Evolutionary conservation across 2,113 vertebrate genomes (phyloP).

Genomic region (Rhinichthys klamathensis): DNA sequence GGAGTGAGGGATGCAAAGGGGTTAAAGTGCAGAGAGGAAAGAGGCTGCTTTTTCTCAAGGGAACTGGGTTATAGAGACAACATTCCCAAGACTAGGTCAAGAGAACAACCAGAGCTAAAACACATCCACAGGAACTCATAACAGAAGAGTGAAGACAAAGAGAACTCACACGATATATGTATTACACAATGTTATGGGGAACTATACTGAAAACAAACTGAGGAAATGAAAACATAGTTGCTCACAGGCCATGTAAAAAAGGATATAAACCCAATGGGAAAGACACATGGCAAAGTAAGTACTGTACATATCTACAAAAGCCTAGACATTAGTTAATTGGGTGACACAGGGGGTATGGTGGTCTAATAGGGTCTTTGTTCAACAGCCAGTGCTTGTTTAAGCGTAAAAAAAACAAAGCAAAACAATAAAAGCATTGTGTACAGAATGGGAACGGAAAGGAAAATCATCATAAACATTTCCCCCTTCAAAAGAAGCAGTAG

Average conservation of each 20-base stretch:
- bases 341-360: conserved; percentile 37
- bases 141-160: conserved; percentile 38
- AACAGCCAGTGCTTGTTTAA: conserved; percentile 62
- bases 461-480: conserved; percentile 65
- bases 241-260: neutral
- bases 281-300: conserved; percentile 7
- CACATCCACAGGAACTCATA: conserved; percentile 40
- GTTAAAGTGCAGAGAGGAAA: conserved; percentile 46
- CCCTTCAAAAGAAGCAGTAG: conserved; percentile 61
- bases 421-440: conserved; percentile 71
- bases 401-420: conserved; percentile 61
- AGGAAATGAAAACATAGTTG: conserved; percentile 20
- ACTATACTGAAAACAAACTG: neutral
- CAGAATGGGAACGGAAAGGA: conserved; percentile 62
- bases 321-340: conserved; percentile 48
- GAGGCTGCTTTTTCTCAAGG: conserved; percentile 35
- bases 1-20: neutral
- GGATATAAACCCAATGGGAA: neutral
- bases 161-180: neutral
- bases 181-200: neutral
- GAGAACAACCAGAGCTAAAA: conserved; percentile 36
- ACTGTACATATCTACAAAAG: neutral
- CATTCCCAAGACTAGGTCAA: conserved; percentile 9
- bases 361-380: conserved; percentile 57
- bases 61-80: conserved; percentile 2